A percentile compares a stretch with the other conserved stretches of the same genome.
Evolutionary conservation across 2,113 vertebrate species (phyloP).

Genomic region (Hystrix cristata): DNA sequence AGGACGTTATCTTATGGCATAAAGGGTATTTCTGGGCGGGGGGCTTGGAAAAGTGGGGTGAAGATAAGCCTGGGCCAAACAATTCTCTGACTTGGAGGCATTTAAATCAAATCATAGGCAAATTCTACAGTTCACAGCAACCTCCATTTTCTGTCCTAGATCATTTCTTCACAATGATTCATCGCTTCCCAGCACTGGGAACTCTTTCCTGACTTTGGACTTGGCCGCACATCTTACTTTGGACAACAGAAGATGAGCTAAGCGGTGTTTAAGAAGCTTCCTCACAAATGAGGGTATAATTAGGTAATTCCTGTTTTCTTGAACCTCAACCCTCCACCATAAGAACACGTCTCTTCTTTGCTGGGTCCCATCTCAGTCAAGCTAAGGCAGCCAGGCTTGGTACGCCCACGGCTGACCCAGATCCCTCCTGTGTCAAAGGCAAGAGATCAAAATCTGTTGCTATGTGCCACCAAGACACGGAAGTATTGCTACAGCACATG

Average conservation of each 20-base stretch:
- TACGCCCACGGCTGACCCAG: not conserved
- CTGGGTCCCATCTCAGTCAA: not conserved
- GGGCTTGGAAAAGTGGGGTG: not conserved
- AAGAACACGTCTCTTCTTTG: not conserved
- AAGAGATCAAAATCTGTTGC: not conserved
- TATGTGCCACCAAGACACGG: not conserved
- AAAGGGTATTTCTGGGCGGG: not conserved
- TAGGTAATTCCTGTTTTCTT: not conserved
- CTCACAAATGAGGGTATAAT: accelerated
- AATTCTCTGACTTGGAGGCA: not conserved
- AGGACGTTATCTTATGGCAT: not conserved
- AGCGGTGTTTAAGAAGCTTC: not conserved
- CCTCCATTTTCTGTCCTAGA: not conserved
- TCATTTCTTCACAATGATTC: not conserved
- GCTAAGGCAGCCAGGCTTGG: not conserved
- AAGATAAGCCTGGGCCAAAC: not conserved
- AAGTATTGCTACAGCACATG: not conserved
- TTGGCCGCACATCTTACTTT: not conserved
- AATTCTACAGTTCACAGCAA: not conserved
- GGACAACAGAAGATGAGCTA: not conserved
- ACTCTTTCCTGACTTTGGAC: not conserved
- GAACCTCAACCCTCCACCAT: not conserved
- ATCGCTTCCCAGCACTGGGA: not conserved
- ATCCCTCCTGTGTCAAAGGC: not conserved
- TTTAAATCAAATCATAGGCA: not conserved